Base-by-base conservation (phyloP, 2,888 invertebrate species). In the Cheilosia pagana region DNA sequence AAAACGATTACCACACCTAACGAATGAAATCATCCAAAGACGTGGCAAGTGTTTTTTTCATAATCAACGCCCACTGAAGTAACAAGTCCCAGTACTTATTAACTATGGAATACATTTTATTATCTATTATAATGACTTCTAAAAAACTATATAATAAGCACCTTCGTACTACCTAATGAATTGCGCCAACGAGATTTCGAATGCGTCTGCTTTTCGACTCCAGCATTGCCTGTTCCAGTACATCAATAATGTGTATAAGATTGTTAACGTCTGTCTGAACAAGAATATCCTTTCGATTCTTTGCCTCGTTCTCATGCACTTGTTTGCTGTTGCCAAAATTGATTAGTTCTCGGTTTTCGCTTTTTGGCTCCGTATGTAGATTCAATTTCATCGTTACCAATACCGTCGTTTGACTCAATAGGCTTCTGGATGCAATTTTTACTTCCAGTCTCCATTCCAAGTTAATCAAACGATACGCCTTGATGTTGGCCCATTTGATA, bases 391-490 rank as follows among this genome's bases (percentile, higher is more conserved):
- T 92, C 3, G 94, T 93, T 23, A 95, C 90, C 3, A 94, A 88
- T 1, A 95, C 94, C n/a, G 92, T 93, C 0, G 93, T 92, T 90
- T 95, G 95, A 19, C 93, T 91, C 41, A 93, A 88, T 25, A 94
- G 88, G n/a, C 94, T 92, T 86, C 94, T 92, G 0, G 95, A 94
- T 14, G 94, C 93, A 55, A 94, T 92, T 93, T 94, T 94, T 5
- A 94, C 93, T 92, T 95, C 95, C 87, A 95, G 93, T 86, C 95
- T 92, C 95, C 95, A 95, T 86, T 95, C 93, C 70, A 95, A 90
- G 88, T 95, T 93, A 62, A 94, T 89, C 81, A 90, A 83, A n/a
- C 91, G 90, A 67, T 89, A 90, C 3, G 90, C 89, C 21, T 90
- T 88, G 39, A 90, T 89, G 78, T 90, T 90, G 2, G 91, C 90